These are phyloP conservation scores for Philereme vetulata DNA, from an alignment of 2,888 invertebrate genomes.

Conservation along the genomic window DNA sequence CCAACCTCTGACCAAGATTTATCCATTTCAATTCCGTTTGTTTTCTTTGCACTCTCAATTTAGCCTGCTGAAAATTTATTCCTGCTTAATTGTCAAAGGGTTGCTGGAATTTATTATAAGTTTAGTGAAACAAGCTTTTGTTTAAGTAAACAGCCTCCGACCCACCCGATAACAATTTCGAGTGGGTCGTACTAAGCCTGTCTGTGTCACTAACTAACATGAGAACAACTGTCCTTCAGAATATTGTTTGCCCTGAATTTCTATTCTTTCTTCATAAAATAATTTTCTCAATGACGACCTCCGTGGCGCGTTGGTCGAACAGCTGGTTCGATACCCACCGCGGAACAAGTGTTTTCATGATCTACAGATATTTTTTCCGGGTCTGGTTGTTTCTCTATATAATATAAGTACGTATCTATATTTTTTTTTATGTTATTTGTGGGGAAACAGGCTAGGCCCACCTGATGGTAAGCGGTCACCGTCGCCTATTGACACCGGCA, in stretches of 20 bases:
- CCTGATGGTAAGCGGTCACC: too few species aligned
- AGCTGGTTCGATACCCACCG: too few species aligned
- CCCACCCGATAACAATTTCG: neutral
- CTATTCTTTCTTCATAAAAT: too few species aligned
- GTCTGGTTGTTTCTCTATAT: too few species aligned
- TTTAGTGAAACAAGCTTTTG: constrained; percentile 6
- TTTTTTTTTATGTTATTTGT: too few species aligned
- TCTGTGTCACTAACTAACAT: neutral
- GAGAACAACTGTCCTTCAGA: neutral
- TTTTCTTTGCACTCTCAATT: constrained; percentile 18
- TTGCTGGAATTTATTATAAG: constrained; percentile 12
- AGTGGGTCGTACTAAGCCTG: neutral
- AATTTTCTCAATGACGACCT: too few species aligned
- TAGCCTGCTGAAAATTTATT: constrained; percentile 13
- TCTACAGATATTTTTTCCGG: too few species aligned
- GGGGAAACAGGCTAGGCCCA: too few species aligned
- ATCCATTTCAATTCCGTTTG: constrained; percentile 25
- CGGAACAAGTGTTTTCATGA: too few species aligned
- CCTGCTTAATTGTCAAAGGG: constrained; percentile 14
- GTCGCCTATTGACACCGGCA: too few species aligned
- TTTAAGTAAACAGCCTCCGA: neutral
- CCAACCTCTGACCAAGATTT: constrained; percentile 29
- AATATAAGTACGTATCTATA: too few species aligned
- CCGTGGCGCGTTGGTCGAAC: too few species aligned
- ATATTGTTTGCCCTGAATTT: neutral